Conservation (phyloP, 2,888 invertebrate species). For the Emmelina monodactyla region DNA sequence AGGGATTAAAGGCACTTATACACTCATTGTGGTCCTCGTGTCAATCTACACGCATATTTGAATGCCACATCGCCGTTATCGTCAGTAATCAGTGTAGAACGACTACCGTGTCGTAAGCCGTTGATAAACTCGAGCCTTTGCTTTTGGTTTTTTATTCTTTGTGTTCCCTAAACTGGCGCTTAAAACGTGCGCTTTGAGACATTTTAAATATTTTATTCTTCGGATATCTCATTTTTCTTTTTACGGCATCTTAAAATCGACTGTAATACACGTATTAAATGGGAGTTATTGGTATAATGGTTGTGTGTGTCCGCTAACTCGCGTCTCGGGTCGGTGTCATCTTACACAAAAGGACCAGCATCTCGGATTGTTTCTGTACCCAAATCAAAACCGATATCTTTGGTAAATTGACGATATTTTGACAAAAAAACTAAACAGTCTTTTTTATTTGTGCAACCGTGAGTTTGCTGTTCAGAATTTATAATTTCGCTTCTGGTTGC, state of each 20-base stretch:
- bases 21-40: conserved; percentile 34
- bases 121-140: conserved; percentile 6
- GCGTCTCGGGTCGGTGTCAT: conserved; percentile 39
- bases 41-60: conserved; percentile 54
- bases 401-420: conserved; percentile 51
- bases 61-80: conserved; percentile 53
- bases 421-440: no score
- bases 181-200: background rate
- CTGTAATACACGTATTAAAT: conserved; percentile 18
- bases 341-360: conserved; percentile 53
- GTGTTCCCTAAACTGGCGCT: conserved; percentile 4
- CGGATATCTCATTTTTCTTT: conserved; percentile 3
- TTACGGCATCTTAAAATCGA: conserved; percentile 7
- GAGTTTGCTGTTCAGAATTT: no score
- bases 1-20: conserved; percentile 58
- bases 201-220: conserved; percentile 2
- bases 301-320: conserved; percentile 31
- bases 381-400: conserved; percentile 52
- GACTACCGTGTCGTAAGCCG: conserved; percentile 44
- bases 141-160: conserved; percentile 12
- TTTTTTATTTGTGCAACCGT: no score
- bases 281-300: conserved; percentile 28
- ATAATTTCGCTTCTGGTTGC: no score
- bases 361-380: conserved; percentile 44
- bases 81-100: conserved; percentile 46